These are phyloP conservation scores for Cheilosia scutellata DNA, from an alignment of 2,888 invertebrate genomes.

Conservation along the genomic window DNA sequence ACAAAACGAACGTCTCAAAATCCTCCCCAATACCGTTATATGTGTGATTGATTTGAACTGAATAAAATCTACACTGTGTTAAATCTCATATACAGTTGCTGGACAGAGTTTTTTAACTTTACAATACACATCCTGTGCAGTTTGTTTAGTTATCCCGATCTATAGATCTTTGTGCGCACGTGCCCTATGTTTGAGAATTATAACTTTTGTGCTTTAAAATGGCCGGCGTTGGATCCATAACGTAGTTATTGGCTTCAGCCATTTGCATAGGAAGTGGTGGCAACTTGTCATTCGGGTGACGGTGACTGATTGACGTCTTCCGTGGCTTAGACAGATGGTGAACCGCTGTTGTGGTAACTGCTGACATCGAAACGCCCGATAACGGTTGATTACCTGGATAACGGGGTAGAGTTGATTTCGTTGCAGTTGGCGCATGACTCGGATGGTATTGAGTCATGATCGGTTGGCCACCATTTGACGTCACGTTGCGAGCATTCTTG, in stretches of 20 bases:
- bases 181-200: constrained; percentile 81
- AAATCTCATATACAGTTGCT: neutral
- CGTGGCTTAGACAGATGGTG: constrained; percentile 84
- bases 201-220: constrained; percentile 83
- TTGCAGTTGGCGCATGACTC: constrained; percentile 57
- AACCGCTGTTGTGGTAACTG: constrained; percentile 48
- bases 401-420: constrained; percentile 57
- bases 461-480: constrained; percentile 52
- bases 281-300: constrained; percentile 91
- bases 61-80: constrained; percentile 16
- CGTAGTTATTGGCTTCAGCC: constrained; percentile 90
- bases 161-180: constrained; percentile 26
- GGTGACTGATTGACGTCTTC: constrained; percentile 86
- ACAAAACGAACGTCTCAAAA: constrained; percentile 67
- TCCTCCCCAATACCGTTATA: constrained; percentile 73
- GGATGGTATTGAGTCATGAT: constrained; percentile 61
- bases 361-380: constrained; percentile 73
- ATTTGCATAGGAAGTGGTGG: constrained; percentile 87
- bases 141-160: constrained; percentile 52
- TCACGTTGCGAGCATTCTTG: constrained; percentile 85
- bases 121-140: constrained; percentile 43
- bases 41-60: constrained; percentile 66
- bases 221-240: constrained; percentile 84
- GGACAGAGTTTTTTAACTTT: constrained; percentile 19
- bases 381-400: constrained; percentile 77